Evolutionary conservation across 2,888 invertebrate species (phyloP).

Genomic region (Onthophagus sagittarius): DNA sequence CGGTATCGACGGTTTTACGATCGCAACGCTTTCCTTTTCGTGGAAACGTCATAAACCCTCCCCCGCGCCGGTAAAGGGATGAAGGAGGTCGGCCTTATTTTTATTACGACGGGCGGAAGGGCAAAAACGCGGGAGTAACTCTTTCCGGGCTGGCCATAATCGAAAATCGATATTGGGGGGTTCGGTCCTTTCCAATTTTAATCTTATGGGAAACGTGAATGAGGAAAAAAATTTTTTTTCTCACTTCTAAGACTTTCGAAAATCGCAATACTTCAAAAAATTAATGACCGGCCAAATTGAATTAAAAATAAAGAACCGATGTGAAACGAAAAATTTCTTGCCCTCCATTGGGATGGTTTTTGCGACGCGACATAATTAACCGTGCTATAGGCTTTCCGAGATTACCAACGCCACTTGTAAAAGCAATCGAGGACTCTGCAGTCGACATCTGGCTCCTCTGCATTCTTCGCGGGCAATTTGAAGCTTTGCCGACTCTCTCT

Average conservation of each 20-base stretch:
- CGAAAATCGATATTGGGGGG: neutral
- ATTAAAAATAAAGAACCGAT: neutral
- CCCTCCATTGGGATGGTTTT: neutral
- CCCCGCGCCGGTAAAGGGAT: neutral
- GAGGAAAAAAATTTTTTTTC: neutral
- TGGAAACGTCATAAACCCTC: neutral
- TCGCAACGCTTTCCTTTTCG: neutral
- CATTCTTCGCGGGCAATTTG: constrained; percentile 23
- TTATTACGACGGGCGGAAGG: neutral
- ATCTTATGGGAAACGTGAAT: neutral
- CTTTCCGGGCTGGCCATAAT: neutral
- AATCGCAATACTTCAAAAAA: neutral
- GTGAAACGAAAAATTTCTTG: neutral
- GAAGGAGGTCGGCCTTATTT: neutral
- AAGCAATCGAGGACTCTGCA: constrained; percentile 17
- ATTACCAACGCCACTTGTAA: constrained; percentile 21
- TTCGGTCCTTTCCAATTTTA: neutral
- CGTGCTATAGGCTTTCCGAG: constrained; percentile 14
- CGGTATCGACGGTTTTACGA: neutral
- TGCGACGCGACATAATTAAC: constrained; percentile 6
- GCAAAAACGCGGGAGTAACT: neutral
- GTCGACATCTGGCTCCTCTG: constrained; percentile 23
- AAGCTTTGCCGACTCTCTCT: constrained; percentile 19
- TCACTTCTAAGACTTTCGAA: no score
- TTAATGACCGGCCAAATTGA: neutral